These are phyloP conservation scores for Pseudochirops cupreus DNA, from an alignment of 2,797 vertebrate genomes.

Conservation along the genomic window DNA sequence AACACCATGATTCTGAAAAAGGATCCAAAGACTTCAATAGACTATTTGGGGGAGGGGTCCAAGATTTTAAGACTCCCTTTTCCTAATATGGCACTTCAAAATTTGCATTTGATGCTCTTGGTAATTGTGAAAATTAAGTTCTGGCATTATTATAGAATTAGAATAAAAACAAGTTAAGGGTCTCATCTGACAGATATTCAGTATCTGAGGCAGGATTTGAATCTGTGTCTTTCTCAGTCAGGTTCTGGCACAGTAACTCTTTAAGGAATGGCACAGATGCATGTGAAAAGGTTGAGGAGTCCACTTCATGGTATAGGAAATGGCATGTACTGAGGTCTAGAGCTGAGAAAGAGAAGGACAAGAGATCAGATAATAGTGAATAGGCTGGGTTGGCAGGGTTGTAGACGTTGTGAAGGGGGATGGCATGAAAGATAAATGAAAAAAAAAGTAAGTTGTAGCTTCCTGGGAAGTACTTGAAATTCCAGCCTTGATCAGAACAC, in stretches of 20 bases:
- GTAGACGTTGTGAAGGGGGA: neutral
- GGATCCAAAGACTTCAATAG: neutral
- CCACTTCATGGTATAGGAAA: neutral
- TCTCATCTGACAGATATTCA: neutral
- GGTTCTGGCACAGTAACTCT: neutral
- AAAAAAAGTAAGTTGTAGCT: neutral
- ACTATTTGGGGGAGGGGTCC: fast-evolving
- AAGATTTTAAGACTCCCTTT: neutral
- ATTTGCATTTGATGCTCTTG: neutral
- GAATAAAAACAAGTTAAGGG: neutral
- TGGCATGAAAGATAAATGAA: neutral
- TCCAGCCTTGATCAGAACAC: neutral
- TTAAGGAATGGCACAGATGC: neutral
- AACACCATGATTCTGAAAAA: neutral
- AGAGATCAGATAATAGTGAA: neutral
- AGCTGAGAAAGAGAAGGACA: neutral
- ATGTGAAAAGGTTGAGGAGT: neutral
- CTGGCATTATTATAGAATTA: neutral
- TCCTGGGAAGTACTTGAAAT: neutral
- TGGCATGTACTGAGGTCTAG: neutral
- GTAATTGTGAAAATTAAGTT: neutral
- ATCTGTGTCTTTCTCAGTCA: neutral
- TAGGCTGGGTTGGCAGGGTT: neutral
- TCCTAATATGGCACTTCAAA: neutral
- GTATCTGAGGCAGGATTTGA: neutral